Base-by-base conservation (phyloP, 2,113 vertebrate genomes). In the Cephalophus harveyi region DNA sequence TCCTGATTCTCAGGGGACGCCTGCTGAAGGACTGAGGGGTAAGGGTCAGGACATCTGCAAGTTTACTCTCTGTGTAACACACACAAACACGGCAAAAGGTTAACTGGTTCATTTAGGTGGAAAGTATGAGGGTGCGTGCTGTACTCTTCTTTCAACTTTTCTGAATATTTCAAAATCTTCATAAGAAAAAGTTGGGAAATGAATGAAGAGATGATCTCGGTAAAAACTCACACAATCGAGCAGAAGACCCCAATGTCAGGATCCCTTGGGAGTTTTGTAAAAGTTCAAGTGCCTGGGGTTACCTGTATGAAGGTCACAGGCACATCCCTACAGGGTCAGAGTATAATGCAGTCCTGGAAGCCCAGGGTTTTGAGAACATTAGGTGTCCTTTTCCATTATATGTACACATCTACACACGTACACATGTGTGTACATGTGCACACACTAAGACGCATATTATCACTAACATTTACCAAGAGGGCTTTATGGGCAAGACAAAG, bases 381-480 rank as follows among this genome's bases (percentile, higher is more conserved):
- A 16, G n/a, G 11, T 4, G 15, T 57, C 64, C n/a, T 43, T 46
- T 82, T 52, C 50, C 17, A 60, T 9, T 11, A 28, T 2, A 16
- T 5, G 6, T 7, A 52, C 10, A 28, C 0, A 8, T 16, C 43
- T 30, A 6, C 25, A 30, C 1, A 9, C 0, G 4, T 5, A 28
- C 3, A 52, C 50, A 1, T 0, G 2, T 21, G 14, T 12, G 30
- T 27, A 11, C 4, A 30, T 15, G 25, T 11, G 76, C 3, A 5
- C 6, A 74, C 25, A 81, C 19, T 81, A 21, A 57, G 27, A 83
- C 7, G 55, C 25, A 40, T 3, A 3, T 15, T 15, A 21, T 28
- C 46, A 8, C 59, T 54, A 40, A 62, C 50, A 17, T 21, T 7
- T 46, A 30, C 93, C 7, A 3, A 88, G 71, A 82, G 28, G 19